Evolutionary conservation across 2,888 invertebrate species (phyloP).

Genomic region (Spodoptera exigua): DNA sequence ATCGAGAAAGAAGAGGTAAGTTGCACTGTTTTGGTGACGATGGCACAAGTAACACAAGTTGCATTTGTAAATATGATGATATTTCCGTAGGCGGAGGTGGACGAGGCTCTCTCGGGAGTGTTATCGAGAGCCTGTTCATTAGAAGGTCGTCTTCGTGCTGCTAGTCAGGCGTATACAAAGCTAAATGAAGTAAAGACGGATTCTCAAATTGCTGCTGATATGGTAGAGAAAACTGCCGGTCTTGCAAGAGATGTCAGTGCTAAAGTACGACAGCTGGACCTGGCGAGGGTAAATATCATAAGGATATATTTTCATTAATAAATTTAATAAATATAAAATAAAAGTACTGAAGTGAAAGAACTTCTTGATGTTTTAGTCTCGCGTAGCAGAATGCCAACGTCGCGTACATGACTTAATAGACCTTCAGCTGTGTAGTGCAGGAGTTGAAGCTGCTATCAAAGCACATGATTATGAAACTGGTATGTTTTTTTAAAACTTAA

Average conservation of each 20-base stretch:
- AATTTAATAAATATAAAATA: not conserved
- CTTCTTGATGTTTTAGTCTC: slow-evolving; percentile 87
- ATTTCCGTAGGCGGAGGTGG: slow-evolving; percentile 90
- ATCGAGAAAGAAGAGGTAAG: slow-evolving; percentile 90
- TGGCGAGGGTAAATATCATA: slow-evolving; percentile 92
- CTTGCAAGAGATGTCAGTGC: slow-evolving; percentile 98
- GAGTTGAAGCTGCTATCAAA: slow-evolving; percentile 97
- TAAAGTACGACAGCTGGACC: slow-evolving; percentile 97
- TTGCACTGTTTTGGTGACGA: slow-evolving; percentile 54
- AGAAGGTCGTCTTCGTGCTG: slow-evolving; percentile 93
- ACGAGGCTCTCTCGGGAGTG: slow-evolving; percentile 92
- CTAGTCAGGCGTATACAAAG: slow-evolving; percentile 94
- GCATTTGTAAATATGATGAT: slow-evolving; percentile 17
- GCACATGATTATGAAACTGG: slow-evolving; percentile 98
- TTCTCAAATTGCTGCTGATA: slow-evolving; percentile 94
- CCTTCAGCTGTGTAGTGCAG: slow-evolving; percentile 98
- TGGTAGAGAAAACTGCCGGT: slow-evolving; percentile 95
- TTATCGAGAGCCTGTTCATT: slow-evolving; percentile 93
- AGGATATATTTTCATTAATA: not conserved
- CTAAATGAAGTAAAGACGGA: slow-evolving; percentile 94
- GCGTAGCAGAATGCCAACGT: slow-evolving; percentile 98
- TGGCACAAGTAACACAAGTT: slow-evolving; percentile 34
- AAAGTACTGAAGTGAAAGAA: no score
- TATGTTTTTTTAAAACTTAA: slow-evolving; percentile 42
- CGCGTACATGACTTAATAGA: slow-evolving; percentile 98